Evolutionary conservation across 2,888 invertebrate genomes (phyloP), one percentile per base, ranked within the genome.

Genomic region (Athalia circularis): DNA sequence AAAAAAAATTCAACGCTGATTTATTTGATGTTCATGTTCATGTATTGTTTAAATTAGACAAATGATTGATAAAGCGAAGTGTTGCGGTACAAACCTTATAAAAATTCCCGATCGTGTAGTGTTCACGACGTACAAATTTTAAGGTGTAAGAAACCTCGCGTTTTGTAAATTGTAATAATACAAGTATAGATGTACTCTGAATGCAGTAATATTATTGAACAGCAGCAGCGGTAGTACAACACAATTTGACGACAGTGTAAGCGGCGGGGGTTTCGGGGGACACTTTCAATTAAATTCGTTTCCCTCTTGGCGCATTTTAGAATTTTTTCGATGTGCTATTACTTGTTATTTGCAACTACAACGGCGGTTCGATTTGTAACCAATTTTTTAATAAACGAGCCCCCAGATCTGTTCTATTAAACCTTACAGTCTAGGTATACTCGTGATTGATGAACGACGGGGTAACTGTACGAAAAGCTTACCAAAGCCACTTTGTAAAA

Each of bases 401-500:
- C 65, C n/a, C 54, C 68, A 52, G 50, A 15, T 47, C 5, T 13
- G 8, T 52, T 68, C 50, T n/a, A 68, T 45, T 72, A 72, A 72
- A 72, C 57, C 72, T 15, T 72, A 61, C 72, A 72, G 61, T 59
- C 72, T 43, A 72, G 61, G 72, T 72, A 72, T 54, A 72, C 61
- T 47, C 68, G 68, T 52, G 68, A 68, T 68, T 54, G 68, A 54
- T 68, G 68, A 29, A 52, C 68, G 54, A 68, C 68, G 68, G 68
- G 68, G 68, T 68, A 68, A 68, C 68, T 68, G 68, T 68, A 59
- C 72, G 57, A 72, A 29, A 29, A 29, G 59, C 57, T 72, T 47
- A 68, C 72, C 72, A 72, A 72, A 72, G 72, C 72, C 72, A 72
- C 62, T 75, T 75, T 13, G 78, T 79, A 79, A 82, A 83, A 84